These are phyloP conservation scores for Chamaea fasciata DNA, from an alignment of 2,113 vertebrate genomes.

Conservation along the genomic window DNA sequence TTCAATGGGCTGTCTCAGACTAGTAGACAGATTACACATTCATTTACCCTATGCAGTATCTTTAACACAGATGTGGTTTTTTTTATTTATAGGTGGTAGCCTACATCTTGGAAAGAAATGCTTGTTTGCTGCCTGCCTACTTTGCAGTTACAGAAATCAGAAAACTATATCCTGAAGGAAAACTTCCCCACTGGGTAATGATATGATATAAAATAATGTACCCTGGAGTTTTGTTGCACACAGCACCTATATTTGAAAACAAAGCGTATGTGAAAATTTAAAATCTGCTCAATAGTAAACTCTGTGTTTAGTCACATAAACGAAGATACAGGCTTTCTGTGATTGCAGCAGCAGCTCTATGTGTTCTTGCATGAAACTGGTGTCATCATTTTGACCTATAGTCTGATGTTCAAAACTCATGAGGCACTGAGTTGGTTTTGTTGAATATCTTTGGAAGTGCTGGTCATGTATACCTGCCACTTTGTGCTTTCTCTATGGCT, in stretches of 20 bases:
- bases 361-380: neutral
- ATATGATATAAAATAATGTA: neutral
- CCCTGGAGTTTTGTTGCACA: neutral
- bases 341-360: neutral
- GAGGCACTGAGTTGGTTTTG: neutral
- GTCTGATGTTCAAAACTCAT: neutral
- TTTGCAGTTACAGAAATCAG: constrained; percentile 96
- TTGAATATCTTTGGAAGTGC: neutral
- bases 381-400: neutral
- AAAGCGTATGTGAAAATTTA: neutral
- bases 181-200: constrained; percentile 94
- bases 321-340: neutral
- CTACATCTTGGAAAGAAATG: constrained; percentile 96
- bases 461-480: neutral
- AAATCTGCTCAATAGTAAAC: neutral
- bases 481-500: neutral
- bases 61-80: neutral
- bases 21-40: neutral
- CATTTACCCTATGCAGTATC: neutral
- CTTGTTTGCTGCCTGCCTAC: constrained; percentile 94
- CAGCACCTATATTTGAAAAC: neutral
- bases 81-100: constrained; percentile 85
- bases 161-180: constrained; percentile 95
- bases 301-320: neutral
- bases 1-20: neutral